Base-by-base conservation (phyloP, 92 coral and sea anemone species). In the Phenganax stokvisi region DNA sequence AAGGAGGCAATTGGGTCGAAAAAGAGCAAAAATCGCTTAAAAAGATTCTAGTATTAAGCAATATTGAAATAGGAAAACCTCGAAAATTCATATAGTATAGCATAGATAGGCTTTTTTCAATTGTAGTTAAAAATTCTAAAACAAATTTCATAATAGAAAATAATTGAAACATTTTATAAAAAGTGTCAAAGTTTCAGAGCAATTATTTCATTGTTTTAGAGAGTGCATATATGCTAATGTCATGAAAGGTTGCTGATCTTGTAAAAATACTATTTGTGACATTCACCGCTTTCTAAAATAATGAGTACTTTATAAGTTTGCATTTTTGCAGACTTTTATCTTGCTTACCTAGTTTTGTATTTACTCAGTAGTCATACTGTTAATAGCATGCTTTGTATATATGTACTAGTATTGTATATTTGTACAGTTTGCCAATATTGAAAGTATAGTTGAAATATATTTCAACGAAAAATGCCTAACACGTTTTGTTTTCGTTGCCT, bases 1-100 rank as follows among this genome's bases (percentile, higher is more conserved):
- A 77, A 77, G 52, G 71, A 77, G 72, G 58, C 65, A 0, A 59
- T 77, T 51, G 81, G 81, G 30, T 77, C 81, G 10, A 77, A 77
- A 62, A 30, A 77, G 72, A 77, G 81, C 20, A 77, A 77, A 63
- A 51, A 66, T 30, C 81, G 81, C 57, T 57, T 77, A 6, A 77
- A 77, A 62, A 64, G 81, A 27, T 77, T 12, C 13, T 77, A 52
- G 51, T 77, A 44, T 17, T 57, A 51, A 20, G 29, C 9, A 6
- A 31, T 37, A 71, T 56, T 9, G 31, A 37, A 3, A 6, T n/a
- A 0, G 4, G 17, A 17, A 20, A 20, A 64, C 8, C 8, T 64
- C 0, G 30, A 20, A 20, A 64, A 0, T 28, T 64, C 12, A 25
- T 1, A 54, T 37, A 77, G 3, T 12, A 12, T 60, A 77, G 52